Evolutionary conservation across 2,888 invertebrate species (phyloP), one percentile per base, ranked within the genome.

Genomic region (Gonocerus acuteangulatus): DNA sequence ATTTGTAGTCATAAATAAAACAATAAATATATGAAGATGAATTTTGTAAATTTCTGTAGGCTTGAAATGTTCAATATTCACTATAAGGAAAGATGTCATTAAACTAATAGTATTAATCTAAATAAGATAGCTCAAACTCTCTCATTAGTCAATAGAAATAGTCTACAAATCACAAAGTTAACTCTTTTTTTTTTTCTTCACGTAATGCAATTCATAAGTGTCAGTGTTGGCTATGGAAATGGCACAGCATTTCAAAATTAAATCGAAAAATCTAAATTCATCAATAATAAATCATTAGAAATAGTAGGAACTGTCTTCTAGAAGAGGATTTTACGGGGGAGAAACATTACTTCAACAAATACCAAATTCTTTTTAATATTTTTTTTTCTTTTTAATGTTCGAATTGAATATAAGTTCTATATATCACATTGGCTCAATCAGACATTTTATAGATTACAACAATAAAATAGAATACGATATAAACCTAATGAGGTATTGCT

Each of bases 41-140:
- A 23, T 54, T 36, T 19, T 2, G 11, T 54, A 3, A 42, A 42
- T 16, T 42, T 59, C 62, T 60, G 60, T 60, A 63, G 63, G 56
- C 63, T 60, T 63, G 63, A 63, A 63, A 60, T 48, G 27, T 56
- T 56, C 47, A 22, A 42, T 63, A 61, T 61, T 61, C 51, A 57
- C 60, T 63, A 63, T 61, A 61, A 63, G 61, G 62, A 63, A 63
- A 63, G 61, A 51, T 60, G 48, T 63, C 61, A 63, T 45, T 63
- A 61, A 63, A 63, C 63, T 63, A 63, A 61, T 61, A 61, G 58
- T 63, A 61, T 61, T 64, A 64, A 62, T 64, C 64, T 64, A 64
- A 64, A 64, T 64, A 64, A 63, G 64, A 64, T 64, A 64, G 64
- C 64, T 64, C 62, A 62, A 64, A 63, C 61, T 63, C 52, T 15